phyloP scores from a whole-genome alignment of 2,888 invertebrate species.

The Pristionchus mayeri region DNA sequence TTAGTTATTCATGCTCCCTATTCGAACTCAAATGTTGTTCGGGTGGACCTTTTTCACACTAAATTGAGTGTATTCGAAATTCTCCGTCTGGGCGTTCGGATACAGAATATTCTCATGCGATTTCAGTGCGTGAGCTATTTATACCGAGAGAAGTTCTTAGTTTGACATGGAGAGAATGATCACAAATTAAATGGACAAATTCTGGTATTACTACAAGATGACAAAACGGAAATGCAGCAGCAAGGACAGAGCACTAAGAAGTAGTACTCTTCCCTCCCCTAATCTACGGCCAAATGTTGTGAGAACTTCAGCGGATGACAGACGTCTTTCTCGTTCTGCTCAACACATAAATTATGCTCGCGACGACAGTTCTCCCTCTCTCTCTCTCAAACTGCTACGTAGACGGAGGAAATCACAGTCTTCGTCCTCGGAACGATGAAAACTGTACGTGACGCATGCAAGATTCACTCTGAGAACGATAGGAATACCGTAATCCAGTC shows the following conservation, averaged over 20 bases:
- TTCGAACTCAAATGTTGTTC: neutral
- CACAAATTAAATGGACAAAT: neutral
- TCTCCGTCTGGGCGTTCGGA: too few relatives aligned
- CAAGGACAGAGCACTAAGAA: too few relatives aligned
- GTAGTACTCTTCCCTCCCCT: slow-evolving; percentile 50
- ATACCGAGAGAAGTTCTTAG: too few relatives aligned
- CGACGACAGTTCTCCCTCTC: neutral
- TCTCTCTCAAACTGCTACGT: neutral
- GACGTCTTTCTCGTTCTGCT: neutral
- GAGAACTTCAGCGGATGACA: slow-evolving; percentile 19
- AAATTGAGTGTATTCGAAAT: too few relatives aligned
- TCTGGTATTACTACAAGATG: neutral
- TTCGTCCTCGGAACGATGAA: neutral
- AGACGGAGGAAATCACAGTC: neutral
- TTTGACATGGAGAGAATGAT: too few relatives aligned
- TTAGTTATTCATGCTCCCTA: neutral
- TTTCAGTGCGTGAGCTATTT: too few relatives aligned
- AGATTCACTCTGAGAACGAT: too few relatives aligned
- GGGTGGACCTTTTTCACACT: too few relatives aligned
- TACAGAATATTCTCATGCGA: too few relatives aligned
- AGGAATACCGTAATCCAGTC: too few relatives aligned
- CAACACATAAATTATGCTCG: slow-evolving; percentile 8
- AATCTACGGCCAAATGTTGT: slow-evolving; percentile 1
- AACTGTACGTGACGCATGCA: neutral
- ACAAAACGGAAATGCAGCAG: neutral